Percentiles rank a stretch among this genome's conserved stretches.
phyloP scores from a whole-genome alignment of 2,797 vertebrate genomes.

The Sebastes iracundus region DNA sequence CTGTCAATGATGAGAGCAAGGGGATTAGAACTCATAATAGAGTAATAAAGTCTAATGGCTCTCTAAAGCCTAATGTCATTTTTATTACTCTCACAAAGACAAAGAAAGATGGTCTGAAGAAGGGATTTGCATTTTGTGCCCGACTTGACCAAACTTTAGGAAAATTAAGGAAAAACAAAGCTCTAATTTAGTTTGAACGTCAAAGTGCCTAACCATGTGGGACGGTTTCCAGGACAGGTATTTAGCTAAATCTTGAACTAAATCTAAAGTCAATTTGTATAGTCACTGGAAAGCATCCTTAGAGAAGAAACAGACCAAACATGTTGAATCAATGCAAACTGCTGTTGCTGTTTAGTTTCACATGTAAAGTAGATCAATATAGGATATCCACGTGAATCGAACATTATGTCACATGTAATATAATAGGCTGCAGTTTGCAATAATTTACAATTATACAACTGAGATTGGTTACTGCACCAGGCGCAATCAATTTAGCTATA shows the following conservation, averaged over 20 bases:
- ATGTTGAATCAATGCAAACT: neutral
- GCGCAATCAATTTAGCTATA: neutral
- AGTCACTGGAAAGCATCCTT: neutral
- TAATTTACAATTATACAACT: neutral
- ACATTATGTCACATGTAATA: neutral
- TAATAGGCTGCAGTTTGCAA: neutral
- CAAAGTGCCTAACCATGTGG: neutral
- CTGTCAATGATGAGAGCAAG: constrained; percentile 30
- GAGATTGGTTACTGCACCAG: neutral
- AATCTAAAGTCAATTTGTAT: neutral
- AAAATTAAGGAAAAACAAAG: neutral
- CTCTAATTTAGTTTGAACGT: neutral
- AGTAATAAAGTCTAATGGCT: constrained; percentile 60
- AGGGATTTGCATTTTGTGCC: neutral
- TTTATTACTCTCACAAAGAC: constrained; percentile 46
- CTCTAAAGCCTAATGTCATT: constrained; percentile 47
- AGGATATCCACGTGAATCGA: neutral
- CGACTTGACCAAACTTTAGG: neutral
- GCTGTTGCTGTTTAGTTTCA: neutral
- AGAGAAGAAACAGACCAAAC: neutral
- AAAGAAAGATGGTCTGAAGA: constrained; percentile 14
- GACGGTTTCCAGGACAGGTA: neutral
- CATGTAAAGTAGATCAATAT: neutral
- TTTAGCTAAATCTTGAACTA: neutral
- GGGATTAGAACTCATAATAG: constrained; percentile 62